Conservation (phyloP, 2,113 vertebrate genomes). For the Leucopsar rothschildi region DNA sequence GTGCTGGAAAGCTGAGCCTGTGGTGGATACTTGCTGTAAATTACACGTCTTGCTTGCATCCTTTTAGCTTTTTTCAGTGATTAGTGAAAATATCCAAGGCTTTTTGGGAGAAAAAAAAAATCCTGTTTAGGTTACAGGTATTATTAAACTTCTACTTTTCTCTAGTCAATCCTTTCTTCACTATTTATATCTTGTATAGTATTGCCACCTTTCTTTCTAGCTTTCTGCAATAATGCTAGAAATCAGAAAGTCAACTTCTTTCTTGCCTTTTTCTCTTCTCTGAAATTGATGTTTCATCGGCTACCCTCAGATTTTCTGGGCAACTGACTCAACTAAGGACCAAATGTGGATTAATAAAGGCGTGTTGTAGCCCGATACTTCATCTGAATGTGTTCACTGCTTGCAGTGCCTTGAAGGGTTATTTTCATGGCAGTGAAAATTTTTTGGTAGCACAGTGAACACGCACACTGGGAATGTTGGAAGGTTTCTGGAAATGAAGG, state of each 20-base stretch:
- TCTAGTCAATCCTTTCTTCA: background rate
- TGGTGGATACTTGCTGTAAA: background rate
- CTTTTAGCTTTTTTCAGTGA: background rate
- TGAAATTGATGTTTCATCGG: background rate
- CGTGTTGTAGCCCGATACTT: fast-evolving
- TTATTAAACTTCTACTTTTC: background rate
- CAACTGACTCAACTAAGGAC: background rate
- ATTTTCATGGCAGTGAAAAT: background rate
- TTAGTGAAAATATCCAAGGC: background rate
- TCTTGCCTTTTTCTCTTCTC: background rate
- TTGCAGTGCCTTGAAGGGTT: background rate
- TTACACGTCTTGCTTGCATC: background rate
- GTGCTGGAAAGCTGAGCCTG: background rate
- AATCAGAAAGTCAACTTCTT: background rate
- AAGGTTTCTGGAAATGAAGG: conserved; percentile 35
- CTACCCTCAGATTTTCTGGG: background rate
- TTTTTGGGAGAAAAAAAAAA: background rate
- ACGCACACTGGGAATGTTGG: background rate
- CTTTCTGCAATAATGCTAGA: background rate
- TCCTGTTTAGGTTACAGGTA: background rate
- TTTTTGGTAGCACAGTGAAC: conserved; percentile 1
- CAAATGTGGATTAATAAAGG: background rate
- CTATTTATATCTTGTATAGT: background rate
- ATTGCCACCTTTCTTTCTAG: background rate
- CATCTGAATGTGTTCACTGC: background rate